phyloP scores from a whole-genome alignment of 1,140 invertebrate species.

The Drosophila burlai region DNA sequence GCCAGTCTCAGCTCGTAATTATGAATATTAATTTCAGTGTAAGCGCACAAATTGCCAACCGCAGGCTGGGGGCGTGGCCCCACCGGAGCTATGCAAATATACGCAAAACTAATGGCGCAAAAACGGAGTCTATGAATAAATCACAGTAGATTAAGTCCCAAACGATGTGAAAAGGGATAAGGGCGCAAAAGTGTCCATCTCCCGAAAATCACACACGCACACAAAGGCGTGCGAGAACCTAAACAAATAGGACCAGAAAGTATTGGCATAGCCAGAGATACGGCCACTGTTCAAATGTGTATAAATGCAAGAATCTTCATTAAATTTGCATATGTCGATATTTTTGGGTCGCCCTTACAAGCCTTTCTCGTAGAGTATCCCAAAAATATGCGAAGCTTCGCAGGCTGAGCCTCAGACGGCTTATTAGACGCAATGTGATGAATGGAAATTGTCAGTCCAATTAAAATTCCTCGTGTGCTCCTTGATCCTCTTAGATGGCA shows the following conservation, averaged over 20 bases:
- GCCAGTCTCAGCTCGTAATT: slow-evolving; percentile 45
- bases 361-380: not conserved
- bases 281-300: slow-evolving; percentile 34
- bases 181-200: slow-evolving; percentile 47
- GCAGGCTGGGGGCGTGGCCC: slow-evolving; percentile 19
- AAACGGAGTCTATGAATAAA: slow-evolving; percentile 78
- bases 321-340: slow-evolving; percentile 62
- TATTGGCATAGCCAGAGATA: slow-evolving; percentile 27
- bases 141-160: slow-evolving; percentile 76
- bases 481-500: slow-evolving; percentile 19
- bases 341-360: slow-evolving; percentile 8
- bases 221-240: slow-evolving; percentile 34
- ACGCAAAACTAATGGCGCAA: slow-evolving; percentile 76
- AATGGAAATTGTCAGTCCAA: slow-evolving; percentile 14
- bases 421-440: not conserved
- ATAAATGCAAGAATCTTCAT: slow-evolving; percentile 41
- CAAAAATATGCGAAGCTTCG: slow-evolving; percentile 5
- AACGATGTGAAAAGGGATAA: slow-evolving; percentile 77
- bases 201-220: slow-evolving; percentile 5
- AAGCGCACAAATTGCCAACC: slow-evolving; percentile 21
- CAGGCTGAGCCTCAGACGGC: not conserved
- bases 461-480: slow-evolving; percentile 19
- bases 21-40: slow-evolving; percentile 75
- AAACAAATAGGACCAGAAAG: slow-evolving; percentile 61
- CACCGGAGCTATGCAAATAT: slow-evolving; percentile 61